Percentiles rank a stretch among this genome's conserved stretches.
phyloP scores from a whole-genome alignment of 2,113 vertebrate species.

The Hymenochirus boettgeri region DNA sequence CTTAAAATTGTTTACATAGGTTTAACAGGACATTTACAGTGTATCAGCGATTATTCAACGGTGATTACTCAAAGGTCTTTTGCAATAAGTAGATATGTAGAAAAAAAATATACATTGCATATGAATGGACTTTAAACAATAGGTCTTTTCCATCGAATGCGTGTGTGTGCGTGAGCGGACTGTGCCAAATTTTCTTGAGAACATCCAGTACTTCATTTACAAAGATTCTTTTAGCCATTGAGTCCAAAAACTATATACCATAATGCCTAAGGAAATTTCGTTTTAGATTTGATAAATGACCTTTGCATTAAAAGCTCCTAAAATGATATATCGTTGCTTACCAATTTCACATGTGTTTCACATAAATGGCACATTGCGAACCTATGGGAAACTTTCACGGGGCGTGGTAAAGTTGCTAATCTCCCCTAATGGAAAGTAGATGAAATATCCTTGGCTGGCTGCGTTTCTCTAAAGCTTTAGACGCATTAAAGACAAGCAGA shows the following conservation, averaged over 20 bases:
- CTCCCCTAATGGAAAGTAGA: slow-evolving; percentile 35
- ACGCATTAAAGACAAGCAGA: slow-evolving; percentile 17
- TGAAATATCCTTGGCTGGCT: slow-evolving; percentile 24
- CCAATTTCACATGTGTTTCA: slow-evolving; percentile 26
- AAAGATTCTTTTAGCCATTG: slow-evolving; percentile 7
- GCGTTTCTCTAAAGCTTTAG: slow-evolving; percentile 10
- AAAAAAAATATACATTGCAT: too few species aligned
- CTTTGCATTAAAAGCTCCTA: slow-evolving; percentile 26
- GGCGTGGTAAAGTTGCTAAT: slow-evolving; percentile 25
- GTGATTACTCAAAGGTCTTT: too few species aligned
- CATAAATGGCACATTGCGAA: slow-evolving; percentile 23
- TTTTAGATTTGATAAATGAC: slow-evolving; percentile 31
- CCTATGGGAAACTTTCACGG: slow-evolving; percentile 5
- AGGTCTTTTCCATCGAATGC: neutral
- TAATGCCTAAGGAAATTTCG: neutral
- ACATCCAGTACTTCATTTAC: slow-evolving; percentile 7
- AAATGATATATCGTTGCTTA: slow-evolving; percentile 24
- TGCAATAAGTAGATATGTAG: too few species aligned
- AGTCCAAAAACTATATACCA: slow-evolving; percentile 3
- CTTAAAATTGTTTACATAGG: too few species aligned
- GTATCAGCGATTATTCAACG: too few species aligned
- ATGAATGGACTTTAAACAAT: neutral
- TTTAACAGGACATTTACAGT: too few species aligned
- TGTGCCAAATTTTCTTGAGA: neutral
- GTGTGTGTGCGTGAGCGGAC: neutral